Percentiles rank a stretch among this genome's conserved stretches.
phyloP scores from a whole-genome alignment of 2,113 vertebrate species.

The Macheiramphus alcinus region DNA sequence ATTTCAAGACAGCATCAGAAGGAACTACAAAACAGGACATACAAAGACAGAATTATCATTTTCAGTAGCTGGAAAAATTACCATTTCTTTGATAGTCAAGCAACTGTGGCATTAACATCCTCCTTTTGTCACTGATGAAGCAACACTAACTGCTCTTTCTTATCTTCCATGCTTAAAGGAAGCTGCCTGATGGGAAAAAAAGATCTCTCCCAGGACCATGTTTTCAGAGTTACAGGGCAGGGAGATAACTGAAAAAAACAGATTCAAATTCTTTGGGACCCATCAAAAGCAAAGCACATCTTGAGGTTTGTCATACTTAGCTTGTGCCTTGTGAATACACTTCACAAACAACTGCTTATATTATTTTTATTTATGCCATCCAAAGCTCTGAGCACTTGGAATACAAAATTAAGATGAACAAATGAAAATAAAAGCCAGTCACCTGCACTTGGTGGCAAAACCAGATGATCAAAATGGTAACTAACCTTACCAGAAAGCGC shows the following conservation, averaged over 20 bases:
- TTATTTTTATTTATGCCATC: background rate
- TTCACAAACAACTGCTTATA: background rate
- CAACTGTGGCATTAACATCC: background rate
- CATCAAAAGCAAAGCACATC: background rate
- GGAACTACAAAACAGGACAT: slow-evolving; percentile 46
- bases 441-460: background rate
- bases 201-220: background rate
- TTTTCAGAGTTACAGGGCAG: background rate
- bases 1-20: slow-evolving; percentile 40
- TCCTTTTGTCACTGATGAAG: background rate
- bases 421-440: background rate
- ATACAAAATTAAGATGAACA: background rate
- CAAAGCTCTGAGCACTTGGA: background rate
- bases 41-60: background rate
- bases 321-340: background rate
- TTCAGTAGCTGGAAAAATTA: background rate
- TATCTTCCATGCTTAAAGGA: background rate
- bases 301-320: background rate
- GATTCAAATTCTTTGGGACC: background rate
- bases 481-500: background rate
- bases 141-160: background rate
- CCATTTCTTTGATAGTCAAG: background rate
- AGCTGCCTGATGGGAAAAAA: background rate
- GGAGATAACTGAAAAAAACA: background rate
- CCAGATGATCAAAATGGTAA: background rate